Base-by-base conservation (phyloP, 2,888 invertebrate species). In the Nomada lathburiana region DNA sequence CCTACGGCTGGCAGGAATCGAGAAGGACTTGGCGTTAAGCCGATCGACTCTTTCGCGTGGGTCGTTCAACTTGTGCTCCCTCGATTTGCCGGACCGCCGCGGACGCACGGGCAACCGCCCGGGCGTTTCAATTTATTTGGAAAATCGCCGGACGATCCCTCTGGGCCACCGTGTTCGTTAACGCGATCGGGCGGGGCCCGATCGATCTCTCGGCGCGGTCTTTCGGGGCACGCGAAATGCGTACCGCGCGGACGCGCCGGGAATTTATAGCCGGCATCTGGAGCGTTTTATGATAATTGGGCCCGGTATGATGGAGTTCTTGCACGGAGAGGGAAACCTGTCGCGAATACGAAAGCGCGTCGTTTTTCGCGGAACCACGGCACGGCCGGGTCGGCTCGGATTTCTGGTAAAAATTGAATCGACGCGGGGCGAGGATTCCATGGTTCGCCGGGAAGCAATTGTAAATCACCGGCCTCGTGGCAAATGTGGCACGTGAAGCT, bases 281-380 rank as follows among this genome's bases (percentile, higher is more conserved):
- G 85, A 80, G 83, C 88, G 86, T 86, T 89, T 89, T 89, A 89
- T 87, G 89, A 90, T 90, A 90, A 90, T 89, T 87, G 87, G 86
- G 67, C 85, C 83, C 75, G 67, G 80, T 89, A 89, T 84, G 88
- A 89, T 84, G 76, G 82, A 88, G 83, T 90, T 89, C 88, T 90
- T 89, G 85, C 20, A 2, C 68, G 81, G 80, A 75, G 82, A 72
- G 71, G 84, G 76, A 83, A 77, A 79, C 83, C 84, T 76, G 83
- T 78, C 82, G 88, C 78, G 88, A 86, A 88, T 82, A 75, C 73
- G 69, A 69, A 64, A 29, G 57, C 59, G 52, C 57, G 18, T 20
- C 11, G 18, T 60, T 59, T 69, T 65, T 79, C 53, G 47, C 18
- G 36, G 69, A 71, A 60, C 65, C 47, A 16, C 60, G 16, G 29